phyloP scores from a whole-genome alignment of 1,140 invertebrate genomes.

The Drosophila repletoides region DNA sequence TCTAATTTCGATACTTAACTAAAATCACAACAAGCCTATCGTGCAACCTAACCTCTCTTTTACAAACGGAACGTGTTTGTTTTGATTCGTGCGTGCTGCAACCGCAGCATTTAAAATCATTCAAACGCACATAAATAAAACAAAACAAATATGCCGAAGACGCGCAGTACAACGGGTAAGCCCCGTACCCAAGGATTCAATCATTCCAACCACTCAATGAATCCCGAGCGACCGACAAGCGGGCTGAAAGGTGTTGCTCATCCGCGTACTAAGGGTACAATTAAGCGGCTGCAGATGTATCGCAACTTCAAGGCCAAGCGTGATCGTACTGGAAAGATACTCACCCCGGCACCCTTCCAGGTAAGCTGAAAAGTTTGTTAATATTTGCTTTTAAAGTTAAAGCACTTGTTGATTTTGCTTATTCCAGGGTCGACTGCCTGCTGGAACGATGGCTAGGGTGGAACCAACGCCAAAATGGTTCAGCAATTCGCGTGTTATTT shows the following conservation, averaged over 20 bases:
- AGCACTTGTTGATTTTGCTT: neutral
- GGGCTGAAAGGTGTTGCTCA: constrained; percentile 93
- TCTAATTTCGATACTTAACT: neutral
- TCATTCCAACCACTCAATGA: constrained; percentile 93
- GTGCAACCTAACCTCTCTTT: constrained; percentile 38
- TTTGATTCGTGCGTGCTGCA: constrained; percentile 48
- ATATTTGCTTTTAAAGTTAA: neutral
- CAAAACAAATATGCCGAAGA: constrained; percentile 86
- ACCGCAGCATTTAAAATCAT: constrained; percentile 6
- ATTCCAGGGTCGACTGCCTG: constrained; percentile 90
- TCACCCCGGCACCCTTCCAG: constrained; percentile 95
- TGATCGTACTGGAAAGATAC: constrained; percentile 95
- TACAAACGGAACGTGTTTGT: constrained; percentile 59
- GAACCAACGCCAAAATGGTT: constrained; percentile 99
- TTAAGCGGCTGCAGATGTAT: constrained; percentile 98
- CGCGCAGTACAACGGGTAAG: constrained; percentile 86
- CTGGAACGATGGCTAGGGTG: constrained; percentile 95
- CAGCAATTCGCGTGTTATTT: constrained; percentile 95
- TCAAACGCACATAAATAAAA: constrained; percentile 7
- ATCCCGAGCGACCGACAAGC: constrained; percentile 90
- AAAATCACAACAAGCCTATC: constrained; percentile 7
- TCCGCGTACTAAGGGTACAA: constrained; percentile 94
- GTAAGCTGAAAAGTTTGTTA: constrained; percentile 42
- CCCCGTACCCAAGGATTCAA: constrained; percentile 91
- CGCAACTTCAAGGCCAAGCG: constrained; percentile 97